Conservation (phyloP, 2,113 vertebrate genomes). For the Echinops telfairi region DNA sequence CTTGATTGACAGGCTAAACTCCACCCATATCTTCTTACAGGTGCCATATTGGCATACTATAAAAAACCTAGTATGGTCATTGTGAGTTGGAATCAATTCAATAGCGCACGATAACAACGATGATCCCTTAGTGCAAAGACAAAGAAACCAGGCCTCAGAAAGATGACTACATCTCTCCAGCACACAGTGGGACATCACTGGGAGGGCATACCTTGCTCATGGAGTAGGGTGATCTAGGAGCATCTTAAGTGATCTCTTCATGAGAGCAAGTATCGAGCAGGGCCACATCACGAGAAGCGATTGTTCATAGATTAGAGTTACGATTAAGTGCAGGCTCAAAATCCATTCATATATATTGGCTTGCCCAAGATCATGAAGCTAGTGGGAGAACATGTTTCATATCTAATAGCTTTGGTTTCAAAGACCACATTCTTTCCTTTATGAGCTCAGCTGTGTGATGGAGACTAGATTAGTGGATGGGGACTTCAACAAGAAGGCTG, state of each 20-base stretch:
- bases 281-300: no score
- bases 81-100: not conserved
- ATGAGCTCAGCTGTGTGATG: not conserved
- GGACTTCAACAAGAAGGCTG: not conserved
- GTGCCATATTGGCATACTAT: no score
- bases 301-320: no score
- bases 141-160: constrained; percentile 56
- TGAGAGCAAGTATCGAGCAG: no score
- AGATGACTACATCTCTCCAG: not conserved
- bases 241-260: no score
- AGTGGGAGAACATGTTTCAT: constrained; percentile 3
- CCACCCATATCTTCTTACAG: no score
- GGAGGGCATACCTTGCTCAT: no score
- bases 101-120: not conserved
- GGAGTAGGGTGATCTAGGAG: no score
- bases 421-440: not conserved
- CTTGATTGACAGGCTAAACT: no score
- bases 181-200: no score
- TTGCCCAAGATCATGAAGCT: constrained; percentile 6
- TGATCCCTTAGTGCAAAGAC: constrained; percentile 11
- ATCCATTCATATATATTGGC: not conserved
- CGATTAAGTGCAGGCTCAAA: no score
- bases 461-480: constrained; percentile 26
- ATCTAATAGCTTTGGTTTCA: not conserved
- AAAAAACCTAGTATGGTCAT: not conserved